Base-by-base conservation (phyloP, 1,140 invertebrate genomes). In the Bombyx mandarina region DNA sequence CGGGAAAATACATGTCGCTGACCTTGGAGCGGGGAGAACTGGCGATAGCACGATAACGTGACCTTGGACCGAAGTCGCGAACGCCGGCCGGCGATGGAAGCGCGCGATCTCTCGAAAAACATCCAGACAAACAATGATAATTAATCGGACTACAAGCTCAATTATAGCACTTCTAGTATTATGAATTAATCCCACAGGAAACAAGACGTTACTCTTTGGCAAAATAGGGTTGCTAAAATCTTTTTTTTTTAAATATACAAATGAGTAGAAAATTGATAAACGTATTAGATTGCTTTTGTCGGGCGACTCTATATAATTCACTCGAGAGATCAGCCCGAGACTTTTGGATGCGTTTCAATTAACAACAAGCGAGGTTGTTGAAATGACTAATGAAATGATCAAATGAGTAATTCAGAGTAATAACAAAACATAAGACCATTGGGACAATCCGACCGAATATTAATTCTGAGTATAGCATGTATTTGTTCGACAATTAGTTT, bases 31-130 rank as follows among this genome's bases (percentile, higher is more conserved):
- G 68, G 74, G 74, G 66, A 72, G 70, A 76, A 72, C 69, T 77
- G 75, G 69, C 81, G 78, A 78, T 77, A 81, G 77, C 71, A 73
- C 77, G 83, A 86, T 84, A 86, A 86, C 79, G 75, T 78, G 81
- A 86, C 83, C 83, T 86, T 86, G 79, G 67, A 58, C 59, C 69
- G 73, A 72, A 75, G 67, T 73, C 75, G 78, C 76, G 73, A 77
- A 75, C 71, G 75, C 79, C 81, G 80, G 77, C 80, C 83, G 81
- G 76, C 79, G 66, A 69, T 77, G 69, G 69, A 74, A 70, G 70
- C 73, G 69, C 70, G 69, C 73, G 63, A 66, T 67, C 75, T 71
- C 66, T 68, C 72, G 72, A 75, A 73, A 82, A 82, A 79, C 73
- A 65, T 73, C 67, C 73, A 77, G 67, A 74, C 78, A 80, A 79